A percentile compares a stretch with the other conserved stretches of the same genome.
Evolutionary conservation across 2,888 invertebrate species (phyloP).

Genomic region (Lamellibrachia satsuma): DNA sequence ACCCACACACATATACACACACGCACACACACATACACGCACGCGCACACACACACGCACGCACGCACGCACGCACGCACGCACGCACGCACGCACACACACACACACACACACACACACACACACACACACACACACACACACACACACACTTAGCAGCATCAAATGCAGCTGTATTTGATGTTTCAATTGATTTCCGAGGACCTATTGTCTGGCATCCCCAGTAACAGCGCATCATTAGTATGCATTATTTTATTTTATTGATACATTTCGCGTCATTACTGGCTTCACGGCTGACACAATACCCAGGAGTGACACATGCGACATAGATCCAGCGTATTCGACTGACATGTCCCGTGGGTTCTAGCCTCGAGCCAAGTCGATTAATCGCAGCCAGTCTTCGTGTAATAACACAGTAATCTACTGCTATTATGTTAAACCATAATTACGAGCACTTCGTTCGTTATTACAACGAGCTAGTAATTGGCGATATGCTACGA

Average conservation of each 20-base stretch:
- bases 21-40: too few species aligned
- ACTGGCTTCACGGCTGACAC: not conserved
- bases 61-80: too few species aligned
- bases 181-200: not conserved
- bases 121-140: conserved; percentile 12
- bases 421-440: not conserved
- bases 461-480: not conserved
- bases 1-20: too few species aligned
- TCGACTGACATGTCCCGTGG: not conserved
- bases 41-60: too few species aligned
- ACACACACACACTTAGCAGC: not conserved
- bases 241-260: not conserved
- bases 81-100: not conserved
- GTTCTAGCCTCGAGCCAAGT: not conserved
- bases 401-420: conserved; percentile 3
- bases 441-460: not conserved
- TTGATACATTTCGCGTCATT: not conserved
- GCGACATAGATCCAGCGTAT: not conserved
- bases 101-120: not conserved
- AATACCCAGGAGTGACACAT: not conserved
- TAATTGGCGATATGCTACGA: not conserved
- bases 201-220: not conserved
- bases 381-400: not conserved
- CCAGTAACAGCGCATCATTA: not conserved
- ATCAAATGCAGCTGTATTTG: too few species aligned